Evolutionary conservation across 2,888 invertebrate genomes (phyloP).

Genomic region (Hecatera dysodea): DNA sequence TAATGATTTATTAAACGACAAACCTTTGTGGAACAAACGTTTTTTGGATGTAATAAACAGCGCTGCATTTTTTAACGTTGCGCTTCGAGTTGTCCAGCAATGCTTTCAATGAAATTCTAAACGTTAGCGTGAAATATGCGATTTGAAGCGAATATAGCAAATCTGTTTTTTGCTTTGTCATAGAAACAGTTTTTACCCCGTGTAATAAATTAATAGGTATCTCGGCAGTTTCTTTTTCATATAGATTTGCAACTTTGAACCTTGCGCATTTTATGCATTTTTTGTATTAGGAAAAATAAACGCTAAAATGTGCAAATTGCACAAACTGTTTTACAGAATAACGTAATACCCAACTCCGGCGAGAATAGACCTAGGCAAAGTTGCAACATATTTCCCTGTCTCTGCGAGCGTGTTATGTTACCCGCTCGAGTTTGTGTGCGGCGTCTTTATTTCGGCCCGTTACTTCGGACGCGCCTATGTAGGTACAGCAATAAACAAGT

Average conservation of each 20-base stretch:
- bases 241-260: too few species aligned
- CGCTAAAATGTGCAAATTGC: neutral
- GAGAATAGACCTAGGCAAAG: constrained; percentile 14
- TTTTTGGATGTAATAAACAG: neutral
- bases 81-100: neutral
- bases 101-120: constrained; percentile 21
- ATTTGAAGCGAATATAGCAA: neutral
- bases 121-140: constrained; percentile 6
- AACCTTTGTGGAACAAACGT: neutral
- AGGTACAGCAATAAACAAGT: constrained; percentile 78
- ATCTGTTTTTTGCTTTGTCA: neutral
- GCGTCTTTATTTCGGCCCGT: constrained; percentile 57
- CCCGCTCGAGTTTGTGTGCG: constrained; percentile 47
- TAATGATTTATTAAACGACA: neutral
- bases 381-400: constrained; percentile 15
- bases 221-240: too few species aligned
- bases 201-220: too few species aligned
- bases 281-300: too few species aligned
- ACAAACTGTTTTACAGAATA: neutral
- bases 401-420: constrained; percentile 18
- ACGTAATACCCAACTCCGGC: neutral
- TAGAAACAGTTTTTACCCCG: neutral
- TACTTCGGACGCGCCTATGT: constrained; percentile 66
- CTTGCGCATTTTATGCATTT: too few species aligned
- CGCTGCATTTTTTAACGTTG: neutral